These are phyloP conservation scores for Petrophora chlorosata DNA, from an alignment of 2,888 invertebrate genomes.

Conservation along the genomic window DNA sequence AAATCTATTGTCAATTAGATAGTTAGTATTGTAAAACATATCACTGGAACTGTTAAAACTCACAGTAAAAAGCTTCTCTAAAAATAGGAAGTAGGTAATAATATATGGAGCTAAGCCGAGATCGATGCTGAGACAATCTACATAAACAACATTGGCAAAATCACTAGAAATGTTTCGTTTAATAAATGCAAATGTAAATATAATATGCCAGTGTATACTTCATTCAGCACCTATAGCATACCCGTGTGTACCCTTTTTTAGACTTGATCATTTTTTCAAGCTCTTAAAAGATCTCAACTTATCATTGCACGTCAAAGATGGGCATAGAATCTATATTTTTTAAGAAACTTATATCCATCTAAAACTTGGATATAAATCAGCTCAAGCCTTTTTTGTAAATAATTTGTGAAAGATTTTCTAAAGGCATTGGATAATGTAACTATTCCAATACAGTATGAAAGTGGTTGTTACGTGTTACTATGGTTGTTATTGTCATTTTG, in stretches of 20 bases:
- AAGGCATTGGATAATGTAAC: constrained; percentile 33
- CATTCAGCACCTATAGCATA: too few species aligned
- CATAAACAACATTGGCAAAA: too few species aligned
- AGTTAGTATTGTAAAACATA: constrained; percentile 50
- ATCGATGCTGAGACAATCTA: not conserved
- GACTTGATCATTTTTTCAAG: not conserved
- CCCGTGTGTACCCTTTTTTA: too few species aligned
- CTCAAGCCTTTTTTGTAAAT: constrained; percentile 16
- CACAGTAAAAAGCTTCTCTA: not conserved
- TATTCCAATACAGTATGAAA: constrained; percentile 43
- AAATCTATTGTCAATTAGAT: constrained; percentile 57
- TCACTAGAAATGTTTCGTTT: too few species aligned
- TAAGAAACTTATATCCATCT: not conserved
- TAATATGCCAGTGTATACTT: too few species aligned
- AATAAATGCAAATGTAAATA: too few species aligned
- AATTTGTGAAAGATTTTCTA: constrained; percentile 16
- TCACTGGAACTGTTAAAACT: constrained; percentile 44
- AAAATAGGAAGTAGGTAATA: not conserved
- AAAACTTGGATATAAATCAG: not conserved
- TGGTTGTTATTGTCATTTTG: constrained; percentile 63
- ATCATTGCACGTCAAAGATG: not conserved
- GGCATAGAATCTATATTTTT: not conserved
- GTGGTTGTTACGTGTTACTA: constrained; percentile 63
- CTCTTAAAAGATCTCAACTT: not conserved
- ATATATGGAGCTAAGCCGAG: not conserved